These are phyloP conservation scores for Archocentrus centrarchus DNA, from an alignment of 2,113 vertebrate genomes.

Conservation along the genomic window DNA sequence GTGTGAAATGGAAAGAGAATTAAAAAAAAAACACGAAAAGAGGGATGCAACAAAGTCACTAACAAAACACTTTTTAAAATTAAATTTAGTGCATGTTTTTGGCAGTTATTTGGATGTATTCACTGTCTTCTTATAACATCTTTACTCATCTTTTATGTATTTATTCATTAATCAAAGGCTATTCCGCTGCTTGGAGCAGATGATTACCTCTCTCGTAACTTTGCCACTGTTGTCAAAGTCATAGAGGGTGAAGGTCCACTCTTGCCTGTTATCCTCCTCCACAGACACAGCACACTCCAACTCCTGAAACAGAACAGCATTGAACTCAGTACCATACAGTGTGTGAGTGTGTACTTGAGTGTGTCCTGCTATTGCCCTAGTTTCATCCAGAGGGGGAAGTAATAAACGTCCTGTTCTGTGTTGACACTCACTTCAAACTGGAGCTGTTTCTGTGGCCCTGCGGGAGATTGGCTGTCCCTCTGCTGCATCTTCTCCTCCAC, in stretches of 20 bases:
- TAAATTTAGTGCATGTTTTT: background rate
- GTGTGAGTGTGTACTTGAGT: constrained; percentile 24
- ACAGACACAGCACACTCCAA: constrained; percentile 97
- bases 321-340: constrained; percentile 26
- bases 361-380: constrained; percentile 45
- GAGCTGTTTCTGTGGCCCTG: constrained; percentile 90
- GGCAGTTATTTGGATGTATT: background rate
- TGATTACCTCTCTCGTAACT: constrained; percentile 95
- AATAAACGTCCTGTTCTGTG: constrained; percentile 54
- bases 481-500: constrained; percentile 91
- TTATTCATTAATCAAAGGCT: constrained; percentile 5
- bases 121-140: background rate
- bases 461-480: constrained; percentile 82
- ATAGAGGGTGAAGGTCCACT: constrained; percentile 99
- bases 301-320: constrained; percentile 84
- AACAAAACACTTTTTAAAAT: background rate
- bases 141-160: background rate
- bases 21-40: background rate
- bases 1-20: background rate
- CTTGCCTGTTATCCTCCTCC: constrained; percentile 97
- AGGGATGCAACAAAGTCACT: too few species aligned
- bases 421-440: constrained; percentile 93
- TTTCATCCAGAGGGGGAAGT: constrained; percentile 54
- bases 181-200: background rate
- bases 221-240: constrained; percentile 99